Base-by-base conservation (phyloP, 2,113 vertebrate species). In the Indri indri region DNA sequence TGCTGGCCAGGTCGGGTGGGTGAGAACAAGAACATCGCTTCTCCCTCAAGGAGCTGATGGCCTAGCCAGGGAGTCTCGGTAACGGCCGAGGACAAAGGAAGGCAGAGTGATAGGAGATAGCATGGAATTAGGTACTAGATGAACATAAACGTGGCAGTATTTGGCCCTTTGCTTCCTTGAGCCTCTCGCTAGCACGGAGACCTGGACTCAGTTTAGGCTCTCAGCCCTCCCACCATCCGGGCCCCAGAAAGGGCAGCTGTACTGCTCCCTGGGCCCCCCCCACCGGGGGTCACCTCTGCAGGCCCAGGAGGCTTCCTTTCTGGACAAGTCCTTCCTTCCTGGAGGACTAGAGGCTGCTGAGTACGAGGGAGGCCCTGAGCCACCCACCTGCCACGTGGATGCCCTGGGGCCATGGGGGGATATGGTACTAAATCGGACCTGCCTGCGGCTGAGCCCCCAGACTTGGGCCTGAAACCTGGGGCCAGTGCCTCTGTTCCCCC, bases 381-480 rank as follows among this genome's bases (percentile, higher is more conserved):
- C 91, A 50, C 52, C 40, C 3, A 57, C 57, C 81, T 47, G 89
- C 94, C 94, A 70, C 97, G 96, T 90, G 95, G 97, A 97, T 95
- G 3, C 88, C 71, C 96, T 32, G 13, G 1, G 42, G 90, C 45
- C 82, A 7, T 80, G 84, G 96, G 70, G 95, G 66, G 85, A 97
- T 95, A 88, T 94, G 30, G 59, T 70, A 95, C 97, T 98, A 97
- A 98, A 96, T 97, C 57, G 54, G 97, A 86, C 61, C 25, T 96
- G 63, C 85, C 97, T 54, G 27, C 34, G 34, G 40, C 50, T 81
- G 73, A 40, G 22, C 47, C 65, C 71, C 13, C 16, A 50, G 73
- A 23, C 40, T 76, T 86, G 45, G 57, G 54, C 81, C 77, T 76
- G 59, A 57, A 34, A 23, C 42, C 27, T 3, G 27, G 4, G 25